Conservation (phyloP, 2,797 vertebrate species). For the Australoheros facetus region DNA sequence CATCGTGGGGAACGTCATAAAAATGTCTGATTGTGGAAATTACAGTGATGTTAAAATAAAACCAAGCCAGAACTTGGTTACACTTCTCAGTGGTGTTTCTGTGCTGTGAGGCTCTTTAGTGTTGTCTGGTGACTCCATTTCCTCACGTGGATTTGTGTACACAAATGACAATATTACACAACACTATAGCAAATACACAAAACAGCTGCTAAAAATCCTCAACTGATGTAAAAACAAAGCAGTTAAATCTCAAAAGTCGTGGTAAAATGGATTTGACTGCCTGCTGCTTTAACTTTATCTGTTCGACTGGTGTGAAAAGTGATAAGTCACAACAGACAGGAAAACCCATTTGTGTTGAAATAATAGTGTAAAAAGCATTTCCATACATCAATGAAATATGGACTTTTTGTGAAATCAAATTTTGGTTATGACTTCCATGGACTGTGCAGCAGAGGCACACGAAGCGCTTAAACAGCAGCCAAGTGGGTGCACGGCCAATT, state of each 20-base stretch:
- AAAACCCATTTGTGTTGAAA: neutral
- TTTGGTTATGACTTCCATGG: neutral
- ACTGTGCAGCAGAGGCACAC: neutral
- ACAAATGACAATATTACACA: neutral
- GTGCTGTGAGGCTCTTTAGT: neutral
- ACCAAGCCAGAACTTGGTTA: neutral
- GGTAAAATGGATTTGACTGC: neutral
- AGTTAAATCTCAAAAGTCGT: neutral
- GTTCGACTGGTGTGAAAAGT: neutral
- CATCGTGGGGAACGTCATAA: neutral
- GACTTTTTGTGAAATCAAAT: neutral
- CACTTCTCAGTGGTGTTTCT: neutral
- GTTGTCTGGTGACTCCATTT: neutral
- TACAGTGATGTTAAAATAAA: neutral
- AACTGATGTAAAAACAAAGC: neutral
- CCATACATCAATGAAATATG: neutral
- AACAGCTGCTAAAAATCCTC: neutral
- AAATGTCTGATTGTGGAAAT: neutral
- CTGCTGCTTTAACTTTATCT: neutral
- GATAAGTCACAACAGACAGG: neutral
- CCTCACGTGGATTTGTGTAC: slow-evolving; percentile 2
- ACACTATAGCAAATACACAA: slow-evolving; percentile 1
- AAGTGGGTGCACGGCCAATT: slow-evolving; percentile 11
- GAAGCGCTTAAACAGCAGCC: neutral
- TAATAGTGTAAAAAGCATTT: neutral